phyloP scores from a whole-genome alignment of 37 sponge, comb jelly and placozoan genomes.

The Amphimedon queenslandica region DNA sequence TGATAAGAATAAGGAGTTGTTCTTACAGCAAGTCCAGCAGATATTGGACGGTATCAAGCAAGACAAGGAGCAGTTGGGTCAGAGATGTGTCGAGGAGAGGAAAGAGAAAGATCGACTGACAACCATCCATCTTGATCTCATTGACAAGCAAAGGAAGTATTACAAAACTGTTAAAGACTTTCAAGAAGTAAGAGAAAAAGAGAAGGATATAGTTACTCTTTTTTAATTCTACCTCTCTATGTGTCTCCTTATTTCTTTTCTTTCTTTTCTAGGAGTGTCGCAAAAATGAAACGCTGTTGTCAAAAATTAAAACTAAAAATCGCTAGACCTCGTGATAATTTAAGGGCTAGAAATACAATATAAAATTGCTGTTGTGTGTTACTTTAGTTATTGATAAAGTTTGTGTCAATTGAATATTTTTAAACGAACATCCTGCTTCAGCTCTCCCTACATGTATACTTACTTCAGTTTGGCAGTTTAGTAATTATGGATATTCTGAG shows the following conservation, averaged over 20 bases:
- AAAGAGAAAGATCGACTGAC: slow-evolving; percentile 63
- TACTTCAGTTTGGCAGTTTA: too few relatives aligned
- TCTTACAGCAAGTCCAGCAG: slow-evolving; percentile 84
- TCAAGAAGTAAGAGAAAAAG: slow-evolving; percentile 69
- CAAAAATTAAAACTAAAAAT: slow-evolving; percentile 67
- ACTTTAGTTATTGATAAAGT: too few relatives aligned
- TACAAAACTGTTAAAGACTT: slow-evolving; percentile 85
- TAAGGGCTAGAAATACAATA: too few relatives aligned
- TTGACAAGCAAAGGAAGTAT: slow-evolving; percentile 88
- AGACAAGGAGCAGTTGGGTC: slow-evolving; percentile 71
- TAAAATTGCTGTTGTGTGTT: too few relatives aligned
- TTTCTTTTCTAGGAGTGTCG: slow-evolving; percentile 73
- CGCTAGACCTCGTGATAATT: too few relatives aligned
- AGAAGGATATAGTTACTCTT: too few relatives aligned
- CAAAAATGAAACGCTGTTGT: slow-evolving; percentile 76
- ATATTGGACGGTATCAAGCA: slow-evolving; percentile 75
- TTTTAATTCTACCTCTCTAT: too few relatives aligned
- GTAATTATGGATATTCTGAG: too few relatives aligned
- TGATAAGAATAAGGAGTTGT: slow-evolving; percentile 74
- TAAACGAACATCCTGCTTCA: too few relatives aligned
- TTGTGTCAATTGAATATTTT: too few relatives aligned
- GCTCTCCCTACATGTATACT: too few relatives aligned
- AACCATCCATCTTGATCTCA: slow-evolving; percentile 70
- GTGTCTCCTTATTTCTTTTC: background rate
- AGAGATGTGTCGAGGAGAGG: slow-evolving; percentile 65